Evolutionary conservation across 2,113 vertebrate genomes (phyloP).

Genomic region (Panthera leo): DNA sequence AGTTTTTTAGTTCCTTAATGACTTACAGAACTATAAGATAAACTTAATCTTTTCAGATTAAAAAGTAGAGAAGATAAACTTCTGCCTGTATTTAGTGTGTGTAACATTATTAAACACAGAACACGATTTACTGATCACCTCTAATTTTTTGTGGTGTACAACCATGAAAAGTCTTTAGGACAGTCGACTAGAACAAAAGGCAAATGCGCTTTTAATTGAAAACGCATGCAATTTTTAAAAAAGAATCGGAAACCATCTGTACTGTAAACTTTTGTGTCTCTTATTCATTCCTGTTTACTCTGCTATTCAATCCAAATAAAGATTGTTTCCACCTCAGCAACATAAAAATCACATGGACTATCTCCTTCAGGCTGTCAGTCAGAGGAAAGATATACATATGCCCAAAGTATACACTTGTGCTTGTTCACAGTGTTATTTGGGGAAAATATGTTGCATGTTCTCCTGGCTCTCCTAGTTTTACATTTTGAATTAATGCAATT

Average conservation of each 20-base stretch:
- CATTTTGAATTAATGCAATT: slow-evolving; percentile 83
- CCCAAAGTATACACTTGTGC: slow-evolving; percentile 86
- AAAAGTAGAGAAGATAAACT: neutral
- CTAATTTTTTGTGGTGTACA: neutral
- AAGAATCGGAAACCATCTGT: slow-evolving; percentile 67
- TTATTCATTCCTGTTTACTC: slow-evolving; percentile 83
- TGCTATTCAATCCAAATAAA: slow-evolving; percentile 84
- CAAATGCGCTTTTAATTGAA: slow-evolving; percentile 67
- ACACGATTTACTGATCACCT: neutral
- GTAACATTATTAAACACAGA: neutral
- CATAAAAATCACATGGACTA: slow-evolving; percentile 83
- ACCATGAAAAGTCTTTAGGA: neutral
- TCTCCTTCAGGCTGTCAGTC: slow-evolving; percentile 88
- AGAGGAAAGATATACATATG: slow-evolving; percentile 88
- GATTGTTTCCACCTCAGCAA: slow-evolving; percentile 88
- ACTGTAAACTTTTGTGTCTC: slow-evolving; percentile 76
- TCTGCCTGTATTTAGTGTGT: neutral
- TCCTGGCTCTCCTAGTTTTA: slow-evolving; percentile 86
- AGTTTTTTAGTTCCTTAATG: neutral
- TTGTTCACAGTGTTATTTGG: slow-evolving; percentile 87
- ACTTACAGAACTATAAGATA: neutral
- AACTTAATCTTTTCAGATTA: neutral
- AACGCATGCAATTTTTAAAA: slow-evolving; percentile 50
- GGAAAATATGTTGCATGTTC: slow-evolving; percentile 88
- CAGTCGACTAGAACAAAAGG: slow-evolving; percentile 47